Evolutionary conservation across 2,888 invertebrate species (phyloP).

Genomic region (Agonopterix subpropinquella): DNA sequence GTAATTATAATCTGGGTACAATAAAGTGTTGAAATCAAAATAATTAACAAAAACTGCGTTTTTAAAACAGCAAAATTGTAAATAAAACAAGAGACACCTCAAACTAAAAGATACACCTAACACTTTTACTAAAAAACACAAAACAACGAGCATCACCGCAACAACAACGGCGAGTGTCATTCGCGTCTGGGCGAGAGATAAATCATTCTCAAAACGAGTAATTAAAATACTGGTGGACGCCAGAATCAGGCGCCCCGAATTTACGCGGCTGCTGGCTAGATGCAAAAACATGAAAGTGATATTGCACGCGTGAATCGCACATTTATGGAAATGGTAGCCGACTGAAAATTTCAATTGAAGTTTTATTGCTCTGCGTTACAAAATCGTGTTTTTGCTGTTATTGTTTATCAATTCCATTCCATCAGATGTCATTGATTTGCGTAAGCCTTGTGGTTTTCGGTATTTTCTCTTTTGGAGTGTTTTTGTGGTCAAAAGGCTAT

Average conservation of each 20-base stretch:
- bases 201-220: constrained; percentile 72
- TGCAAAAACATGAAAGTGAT: constrained; percentile 40
- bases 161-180: constrained; percentile 36
- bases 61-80: too few relatives aligned
- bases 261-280: constrained; percentile 35
- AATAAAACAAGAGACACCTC: too few relatives aligned
- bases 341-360: constrained; percentile 21
- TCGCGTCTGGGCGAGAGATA: constrained; percentile 48
- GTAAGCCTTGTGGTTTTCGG: too few relatives aligned
- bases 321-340: constrained; percentile 30
- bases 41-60: too few relatives aligned
- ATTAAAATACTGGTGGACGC: constrained; percentile 70
- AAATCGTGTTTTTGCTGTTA: constrained; percentile 4
- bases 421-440: too few relatives aligned
- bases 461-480: too few relatives aligned
- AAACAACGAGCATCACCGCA: constrained; percentile 22
- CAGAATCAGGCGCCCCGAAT: constrained; percentile 65
- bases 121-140: background rate
- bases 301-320: constrained; percentile 26
- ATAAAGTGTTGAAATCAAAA: too few relatives aligned
- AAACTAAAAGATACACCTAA: background rate
- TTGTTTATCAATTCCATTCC: too few relatives aligned
- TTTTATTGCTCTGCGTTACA: constrained; percentile 18
- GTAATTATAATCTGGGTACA: too few relatives aligned
- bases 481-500: too few relatives aligned